These are phyloP conservation scores for Lycopodina hypogea DNA, from an alignment of 37 sponge, comb jelly and placozoan species.

Conservation along the genomic window DNA sequence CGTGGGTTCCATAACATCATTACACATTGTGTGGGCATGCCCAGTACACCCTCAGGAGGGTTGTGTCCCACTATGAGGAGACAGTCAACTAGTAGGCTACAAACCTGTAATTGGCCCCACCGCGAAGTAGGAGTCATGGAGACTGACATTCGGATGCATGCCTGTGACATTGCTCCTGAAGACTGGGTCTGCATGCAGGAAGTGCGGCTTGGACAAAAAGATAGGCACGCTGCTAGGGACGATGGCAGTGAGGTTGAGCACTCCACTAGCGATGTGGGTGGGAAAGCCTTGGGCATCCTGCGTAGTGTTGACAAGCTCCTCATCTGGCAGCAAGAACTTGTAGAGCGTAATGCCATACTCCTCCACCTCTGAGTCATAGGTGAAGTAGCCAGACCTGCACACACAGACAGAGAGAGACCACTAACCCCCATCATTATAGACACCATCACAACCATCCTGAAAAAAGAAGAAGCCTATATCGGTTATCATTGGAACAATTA, in stretches of 20 bases:
- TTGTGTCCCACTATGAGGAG: too few species aligned
- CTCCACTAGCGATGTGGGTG: constrained; percentile 62
- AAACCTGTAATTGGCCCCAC: constrained; percentile 71
- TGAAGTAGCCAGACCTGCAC: constrained; percentile 77
- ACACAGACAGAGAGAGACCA: neutral
- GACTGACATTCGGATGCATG: constrained; percentile 35
- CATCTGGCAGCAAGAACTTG: constrained; percentile 49
- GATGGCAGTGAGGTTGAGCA: constrained; percentile 80
- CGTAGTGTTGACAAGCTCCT: constrained; percentile 63
- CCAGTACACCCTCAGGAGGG: too few species aligned
- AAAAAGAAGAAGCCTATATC: too few species aligned
- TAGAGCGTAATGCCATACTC: constrained; percentile 52
- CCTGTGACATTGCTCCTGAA: constrained; percentile 61
- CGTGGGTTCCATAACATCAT: too few species aligned
- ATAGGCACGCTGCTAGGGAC: constrained; percentile 68
- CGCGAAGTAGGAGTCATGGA: constrained; percentile 72
- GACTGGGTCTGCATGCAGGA: constrained; percentile 77
- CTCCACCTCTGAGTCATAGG: constrained; percentile 30
- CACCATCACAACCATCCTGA: too few species aligned
- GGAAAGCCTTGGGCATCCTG: constrained; percentile 62
- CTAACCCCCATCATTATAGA: too few species aligned
- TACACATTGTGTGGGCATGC: too few species aligned
- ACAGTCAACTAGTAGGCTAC: too few species aligned
- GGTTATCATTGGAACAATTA: too few species aligned
- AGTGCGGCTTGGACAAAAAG: constrained; percentile 88